phyloP scores from a whole-genome alignment of 2,888 invertebrate genomes.

The Chrysolina americana region DNA sequence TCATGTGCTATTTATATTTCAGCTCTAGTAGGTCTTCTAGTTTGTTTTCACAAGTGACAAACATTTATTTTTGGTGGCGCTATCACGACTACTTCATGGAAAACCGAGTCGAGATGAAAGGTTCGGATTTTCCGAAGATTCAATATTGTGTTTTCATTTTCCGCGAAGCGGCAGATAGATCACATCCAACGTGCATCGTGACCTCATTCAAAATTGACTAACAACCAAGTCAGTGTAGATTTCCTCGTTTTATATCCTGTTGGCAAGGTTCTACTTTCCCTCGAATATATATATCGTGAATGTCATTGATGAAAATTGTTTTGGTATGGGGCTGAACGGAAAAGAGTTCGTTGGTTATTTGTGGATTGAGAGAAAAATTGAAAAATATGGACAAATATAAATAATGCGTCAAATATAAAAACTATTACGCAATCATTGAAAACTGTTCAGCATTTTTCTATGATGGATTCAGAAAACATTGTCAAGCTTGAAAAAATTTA shows the following conservation, averaged over 20 bases:
- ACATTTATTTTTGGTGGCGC: conserved; percentile 6
- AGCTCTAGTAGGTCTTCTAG: background rate
- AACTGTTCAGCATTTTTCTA: too few species aligned
- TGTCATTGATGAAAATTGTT: background rate
- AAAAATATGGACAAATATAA: too few species aligned
- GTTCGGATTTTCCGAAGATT: conserved; percentile 13
- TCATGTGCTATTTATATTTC: background rate
- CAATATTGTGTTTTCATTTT: conserved; percentile 17
- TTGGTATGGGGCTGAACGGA: background rate
- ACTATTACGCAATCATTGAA: too few species aligned
- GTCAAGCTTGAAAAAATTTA: too few species aligned
- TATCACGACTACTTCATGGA: conserved; percentile 9
- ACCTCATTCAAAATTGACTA: conserved; percentile 17
- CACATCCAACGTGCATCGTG: background rate
- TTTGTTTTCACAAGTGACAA: conserved; percentile 11
- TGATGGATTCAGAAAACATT: too few species aligned
- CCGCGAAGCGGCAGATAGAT: conserved; percentile 8
- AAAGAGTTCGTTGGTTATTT: too few species aligned
- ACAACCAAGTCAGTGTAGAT: background rate
- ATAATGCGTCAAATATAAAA: too few species aligned
- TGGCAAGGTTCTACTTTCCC: background rate
- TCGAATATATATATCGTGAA: background rate
- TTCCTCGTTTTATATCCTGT: conserved; percentile 9
- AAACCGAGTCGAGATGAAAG: conserved; percentile 15
- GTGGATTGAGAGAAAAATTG: too few species aligned